Base-by-base conservation (phyloP, 2,113 vertebrate genomes). In the Chaetodon trifascialis region DNA sequence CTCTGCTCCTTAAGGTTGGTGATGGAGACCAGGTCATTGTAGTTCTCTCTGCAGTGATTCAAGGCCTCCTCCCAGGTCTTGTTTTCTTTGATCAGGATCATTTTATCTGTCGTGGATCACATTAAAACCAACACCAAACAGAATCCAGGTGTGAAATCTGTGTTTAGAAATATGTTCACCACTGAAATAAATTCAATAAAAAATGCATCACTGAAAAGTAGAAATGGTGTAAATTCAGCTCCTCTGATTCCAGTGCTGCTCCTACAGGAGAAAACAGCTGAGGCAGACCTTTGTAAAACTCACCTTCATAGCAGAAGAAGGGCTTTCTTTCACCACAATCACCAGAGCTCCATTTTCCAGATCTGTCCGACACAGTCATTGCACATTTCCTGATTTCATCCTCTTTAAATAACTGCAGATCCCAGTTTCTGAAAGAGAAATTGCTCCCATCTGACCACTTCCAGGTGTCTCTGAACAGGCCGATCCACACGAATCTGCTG, bases 21-120 rank as follows among this genome's bases (percentile, higher is more conserved):
- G 78, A 89, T 38, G 70, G 83, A 76, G 73, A 80, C 74, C 82
- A 91, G 79, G 76, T 87, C 84, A 21, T 9, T 0, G 56, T 88
- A 1, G 0, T 86, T 2, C 7, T 46, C 16, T 63, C 84, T 84
- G 80, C 89, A 90, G 71, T 87, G 52, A 17, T 12, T 0, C 1
- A 85, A 54, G 69, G 87, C 91, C 0, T 89, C 52, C 1, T 36
- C 6, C 87, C 81, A 76, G 36, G 30, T 88, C 65, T 49, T 71
- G 0, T 6, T 62, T 25, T 82, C 0, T 0, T 60, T 19, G 52
- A 88, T 64, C 66, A 64, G 66, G 25, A 77, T 59, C 56, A 80
- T 0, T 11, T 79, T 47, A 40, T 87, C n/a, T 91, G 66, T 8
- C 17, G 15, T 9, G 8, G 7, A 56, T 19, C 2, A 47, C 42